Percentiles rank a stretch among this genome's conserved stretches.
These are phyloP conservation scores for Eospalax fontanierii DNA, from an alignment of 2,797 vertebrate species.

Conservation along the genomic window DNA sequence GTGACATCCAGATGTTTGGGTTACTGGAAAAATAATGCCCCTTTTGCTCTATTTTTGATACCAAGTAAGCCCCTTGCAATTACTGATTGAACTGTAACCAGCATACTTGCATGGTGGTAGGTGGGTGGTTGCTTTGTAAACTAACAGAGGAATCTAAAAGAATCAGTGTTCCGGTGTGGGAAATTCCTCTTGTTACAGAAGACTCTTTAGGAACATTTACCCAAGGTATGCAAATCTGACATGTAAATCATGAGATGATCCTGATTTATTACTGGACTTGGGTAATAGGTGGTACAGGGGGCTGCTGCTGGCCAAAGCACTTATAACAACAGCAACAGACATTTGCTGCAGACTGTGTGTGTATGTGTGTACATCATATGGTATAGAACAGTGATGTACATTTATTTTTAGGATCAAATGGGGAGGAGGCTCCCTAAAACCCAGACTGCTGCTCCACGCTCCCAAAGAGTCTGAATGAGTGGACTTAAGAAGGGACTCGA, in stretches of 20 bases:
- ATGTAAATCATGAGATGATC: slow-evolving; percentile 67
- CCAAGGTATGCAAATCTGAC: slow-evolving; percentile 12
- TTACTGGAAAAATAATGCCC: neutral
- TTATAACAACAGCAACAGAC: slow-evolving; percentile 57
- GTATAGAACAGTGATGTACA: neutral
- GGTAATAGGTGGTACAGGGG: slow-evolving; percentile 68
- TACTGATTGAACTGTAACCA: neutral
- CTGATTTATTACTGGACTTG: slow-evolving; percentile 75
- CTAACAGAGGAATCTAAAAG: slow-evolving; percentile 41
- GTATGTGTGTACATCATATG: neutral
- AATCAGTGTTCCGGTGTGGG: slow-evolving; percentile 4
- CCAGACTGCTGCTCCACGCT: neutral
- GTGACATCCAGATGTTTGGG: slow-evolving; percentile 33
- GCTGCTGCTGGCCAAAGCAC: slow-evolving; percentile 44
- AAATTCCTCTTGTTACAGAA: slow-evolving; percentile 44
- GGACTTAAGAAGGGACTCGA: neutral
- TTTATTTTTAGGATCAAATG: neutral
- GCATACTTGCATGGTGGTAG: neutral
- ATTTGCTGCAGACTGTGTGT: neutral
- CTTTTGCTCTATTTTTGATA: slow-evolving; percentile 8
- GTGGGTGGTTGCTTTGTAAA: neutral
- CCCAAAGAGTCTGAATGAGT: neutral
- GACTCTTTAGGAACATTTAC: slow-evolving; percentile 28
- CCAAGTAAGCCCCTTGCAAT: neutral
- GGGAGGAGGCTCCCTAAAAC: slow-evolving; percentile 12